A percentile compares a stretch with the other conserved stretches of the same genome.
Conservation (phyloP, 2,888 invertebrate genomes). For the Brachypterus glaber region DNA sequence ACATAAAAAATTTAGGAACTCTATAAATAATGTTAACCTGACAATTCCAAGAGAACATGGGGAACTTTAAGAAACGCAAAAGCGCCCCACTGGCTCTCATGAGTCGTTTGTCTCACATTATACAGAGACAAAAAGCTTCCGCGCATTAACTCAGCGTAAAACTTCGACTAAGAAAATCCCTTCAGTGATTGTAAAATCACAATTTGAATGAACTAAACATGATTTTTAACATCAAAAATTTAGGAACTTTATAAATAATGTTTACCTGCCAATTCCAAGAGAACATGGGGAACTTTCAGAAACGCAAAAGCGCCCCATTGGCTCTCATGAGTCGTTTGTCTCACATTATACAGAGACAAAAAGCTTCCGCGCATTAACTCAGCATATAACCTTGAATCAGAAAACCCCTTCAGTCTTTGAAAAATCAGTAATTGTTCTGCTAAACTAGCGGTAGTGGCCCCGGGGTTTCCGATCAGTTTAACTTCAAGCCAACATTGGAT, state of each 20-base stretch:
- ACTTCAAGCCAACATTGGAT: constrained; percentile 71
- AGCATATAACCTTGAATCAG: constrained; percentile 72
- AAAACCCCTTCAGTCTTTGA: constrained; percentile 73
- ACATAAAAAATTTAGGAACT: too few species aligned
- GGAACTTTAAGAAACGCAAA: constrained; percentile 89
- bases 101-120: constrained; percentile 72
- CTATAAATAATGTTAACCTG: too few species aligned
- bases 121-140: constrained; percentile 85
- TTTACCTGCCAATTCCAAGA: constrained; percentile 41
- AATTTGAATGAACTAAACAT: too few species aligned
- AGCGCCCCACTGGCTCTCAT: constrained; percentile 88
- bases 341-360: constrained; percentile 79
- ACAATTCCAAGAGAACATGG: constrained; percentile 52
- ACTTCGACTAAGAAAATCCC: too few species aligned
- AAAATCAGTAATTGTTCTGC: constrained; percentile 77
- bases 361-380: constrained; percentile 85
- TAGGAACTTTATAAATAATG: too few species aligned
- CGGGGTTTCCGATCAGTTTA: constrained; percentile 76
- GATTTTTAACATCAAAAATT: too few species aligned
- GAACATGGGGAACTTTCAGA: constrained; percentile 76
- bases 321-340: constrained; percentile 74
- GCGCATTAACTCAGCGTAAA: constrained; percentile 83
- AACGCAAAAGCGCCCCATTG: constrained; percentile 93
- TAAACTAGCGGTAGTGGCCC: constrained; percentile 69
- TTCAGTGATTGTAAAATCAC: too few species aligned